phyloP scores from a whole-genome alignment of 2,113 vertebrate species.

The Callithrix jacchus region DNA sequence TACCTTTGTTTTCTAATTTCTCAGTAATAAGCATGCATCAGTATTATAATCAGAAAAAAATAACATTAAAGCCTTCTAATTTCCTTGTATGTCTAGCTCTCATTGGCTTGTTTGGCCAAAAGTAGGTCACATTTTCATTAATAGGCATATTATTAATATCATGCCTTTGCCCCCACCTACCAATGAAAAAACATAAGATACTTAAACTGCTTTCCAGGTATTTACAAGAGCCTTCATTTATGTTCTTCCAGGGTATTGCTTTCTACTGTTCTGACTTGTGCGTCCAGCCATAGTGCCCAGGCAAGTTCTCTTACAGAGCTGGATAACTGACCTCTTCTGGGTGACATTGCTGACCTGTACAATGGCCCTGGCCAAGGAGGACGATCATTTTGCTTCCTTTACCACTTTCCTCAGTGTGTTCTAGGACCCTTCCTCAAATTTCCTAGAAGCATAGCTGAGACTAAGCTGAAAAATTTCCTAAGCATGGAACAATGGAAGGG shows the following conservation, averaged over 20 bases:
- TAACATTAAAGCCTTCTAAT: background rate
- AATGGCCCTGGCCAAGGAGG: background rate
- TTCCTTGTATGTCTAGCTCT: background rate
- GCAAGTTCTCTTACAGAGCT: background rate
- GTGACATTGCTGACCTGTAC: background rate
- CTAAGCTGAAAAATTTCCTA: background rate
- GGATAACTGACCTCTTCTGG: background rate
- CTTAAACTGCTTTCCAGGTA: background rate
- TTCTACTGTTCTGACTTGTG: background rate
- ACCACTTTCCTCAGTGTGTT: background rate
- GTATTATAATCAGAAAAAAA: conserved; percentile 49
- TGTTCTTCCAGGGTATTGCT: background rate
- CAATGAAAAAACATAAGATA: background rate
- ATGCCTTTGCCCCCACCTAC: background rate
- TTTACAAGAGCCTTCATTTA: background rate
- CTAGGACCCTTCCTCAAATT: background rate
- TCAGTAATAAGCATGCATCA: background rate
- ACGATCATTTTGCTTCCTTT: background rate
- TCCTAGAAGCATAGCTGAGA: background rate
- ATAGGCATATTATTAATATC: background rate
- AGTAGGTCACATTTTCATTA: conserved; percentile 40
- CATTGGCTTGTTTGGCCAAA: background rate
- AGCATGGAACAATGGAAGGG: background rate
- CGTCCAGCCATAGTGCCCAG: background rate
- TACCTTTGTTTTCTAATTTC: conserved; percentile 47